phyloP scores from a whole-genome alignment of 1,140 invertebrate species.

The Vanessa atalanta region DNA sequence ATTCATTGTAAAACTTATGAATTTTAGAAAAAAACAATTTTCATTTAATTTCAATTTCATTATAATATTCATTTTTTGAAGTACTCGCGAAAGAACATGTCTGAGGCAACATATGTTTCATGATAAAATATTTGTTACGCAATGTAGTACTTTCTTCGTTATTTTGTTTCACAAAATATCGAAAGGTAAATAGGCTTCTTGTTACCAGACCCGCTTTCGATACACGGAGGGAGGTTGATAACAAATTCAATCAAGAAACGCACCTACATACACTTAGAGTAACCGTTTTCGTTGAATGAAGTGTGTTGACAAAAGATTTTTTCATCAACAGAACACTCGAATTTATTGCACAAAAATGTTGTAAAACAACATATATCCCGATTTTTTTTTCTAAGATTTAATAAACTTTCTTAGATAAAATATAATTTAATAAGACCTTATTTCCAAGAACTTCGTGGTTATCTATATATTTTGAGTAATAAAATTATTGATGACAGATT shows the following conservation, averaged over 20 bases:
- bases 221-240: constrained; percentile 53
- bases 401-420: not conserved
- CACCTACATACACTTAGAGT: constrained; percentile 13
- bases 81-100: not conserved
- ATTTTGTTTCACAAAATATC: constrained; percentile 53
- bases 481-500: not conserved
- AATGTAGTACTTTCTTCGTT: constrained; percentile 37
- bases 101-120: constrained; percentile 42
- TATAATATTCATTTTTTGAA: too few species aligned
- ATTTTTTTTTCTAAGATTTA: not conserved
- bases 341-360: not conserved
- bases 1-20: too few species aligned
- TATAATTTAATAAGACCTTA: not conserved
- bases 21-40: too few species aligned
- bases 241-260: constrained; percentile 56
- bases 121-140: constrained; percentile 48
- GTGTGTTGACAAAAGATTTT: constrained; percentile 8
- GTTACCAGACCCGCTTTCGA: constrained; percentile 48
- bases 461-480: not conserved
- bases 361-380: not conserved
- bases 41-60: too few species aligned
- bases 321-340: not conserved
- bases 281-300: constrained; percentile 6
- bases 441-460: not conserved
- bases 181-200: constrained; percentile 51